Percentiles rank a stretch among this genome's conserved stretches.
phyloP scores from a whole-genome alignment of 1,140 invertebrate genomes.

The Ectropis grisescens region DNA sequence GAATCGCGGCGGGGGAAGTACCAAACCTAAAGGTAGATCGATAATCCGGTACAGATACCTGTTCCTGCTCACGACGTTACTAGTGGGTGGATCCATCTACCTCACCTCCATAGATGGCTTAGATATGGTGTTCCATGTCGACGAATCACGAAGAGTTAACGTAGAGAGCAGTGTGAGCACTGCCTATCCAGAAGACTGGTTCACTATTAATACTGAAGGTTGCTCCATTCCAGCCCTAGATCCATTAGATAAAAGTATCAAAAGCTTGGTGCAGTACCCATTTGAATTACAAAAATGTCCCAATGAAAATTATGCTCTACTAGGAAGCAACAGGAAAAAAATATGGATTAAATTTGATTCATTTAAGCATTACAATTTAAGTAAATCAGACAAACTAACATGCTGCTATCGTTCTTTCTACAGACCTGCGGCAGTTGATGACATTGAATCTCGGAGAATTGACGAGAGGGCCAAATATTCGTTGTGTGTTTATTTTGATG shows the following conservation, averaged over 20 bases:
- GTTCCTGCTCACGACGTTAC: background rate
- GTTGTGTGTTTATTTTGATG: slow-evolving; percentile 10
- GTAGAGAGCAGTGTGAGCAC: too few relatives aligned
- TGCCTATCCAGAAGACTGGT: slow-evolving; percentile 23
- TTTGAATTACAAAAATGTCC: slow-evolving; percentile 42
- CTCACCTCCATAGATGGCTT: too few relatives aligned
- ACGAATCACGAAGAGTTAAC: too few relatives aligned
- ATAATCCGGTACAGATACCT: background rate
- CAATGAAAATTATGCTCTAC: slow-evolving; percentile 56
- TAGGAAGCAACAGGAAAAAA: slow-evolving; percentile 75
- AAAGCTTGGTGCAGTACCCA: slow-evolving; percentile 51
- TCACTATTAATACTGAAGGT: slow-evolving; percentile 76
- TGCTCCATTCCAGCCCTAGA: slow-evolving; percentile 84
- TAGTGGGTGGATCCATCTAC: background rate
- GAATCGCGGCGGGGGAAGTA: too few relatives aligned
- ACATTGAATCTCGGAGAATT: background rate
- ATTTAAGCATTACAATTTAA: slow-evolving; percentile 24
- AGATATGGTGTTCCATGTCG: too few relatives aligned
- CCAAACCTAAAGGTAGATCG: too few relatives aligned
- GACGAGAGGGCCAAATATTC: slow-evolving; percentile 7
- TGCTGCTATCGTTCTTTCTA: slow-evolving; percentile 15
- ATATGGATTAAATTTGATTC: slow-evolving; percentile 64
- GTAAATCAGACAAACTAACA: too few relatives aligned
- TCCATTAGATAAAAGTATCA: slow-evolving; percentile 74
- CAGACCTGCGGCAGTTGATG: slow-evolving; percentile 1